Evolutionary conservation across 2,113 vertebrate species (phyloP), one percentile per base, ranked within the genome.

Genomic region (Actenoides hombroni): DNA sequence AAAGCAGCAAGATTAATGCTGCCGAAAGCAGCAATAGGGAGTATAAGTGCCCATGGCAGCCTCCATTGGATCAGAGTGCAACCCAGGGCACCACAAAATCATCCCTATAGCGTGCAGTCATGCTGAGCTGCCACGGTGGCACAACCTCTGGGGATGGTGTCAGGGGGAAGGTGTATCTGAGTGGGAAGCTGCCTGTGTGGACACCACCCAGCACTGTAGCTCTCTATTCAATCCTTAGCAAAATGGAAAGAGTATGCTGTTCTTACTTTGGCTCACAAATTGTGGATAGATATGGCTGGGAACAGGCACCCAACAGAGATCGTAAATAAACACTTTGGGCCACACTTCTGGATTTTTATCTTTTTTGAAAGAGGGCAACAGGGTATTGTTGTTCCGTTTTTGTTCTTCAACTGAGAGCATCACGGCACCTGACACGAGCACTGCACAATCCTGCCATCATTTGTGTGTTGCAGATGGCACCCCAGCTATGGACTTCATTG

Each of bases 91-190:
- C 37, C 0, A 1, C n/a, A 65, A 57, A 63, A n/a, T 60, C 1
- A 2, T 3, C 39, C 11, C 12, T 1, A 0, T 8, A 33, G 6
- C 11, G 44, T 76, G 26, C 3, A 0, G 33, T 42, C 2, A 1
- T 31, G 25, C 31, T 49, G 51, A 79, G 20, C 19, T 60, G 23
- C 24, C 33, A 10, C 1, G 13, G 16, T 33, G 13, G 3, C 3
- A 1, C 23, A 57, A 39, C 11, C 23, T 13, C 6, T 0, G 2
- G 5, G 9, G 2, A 23, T 0, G 0, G 0, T 28, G 16, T 53
- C 1, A 0, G 14, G 1, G 11, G 5, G 11, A 65, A 68, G 16
- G 16, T 20, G 2, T 2, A 68, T 9, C 13, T 44, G 24, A 24
- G 18, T 20, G 14, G 18, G 33, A 48, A 69, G 9, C 20, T 74